Evolutionary conservation across 2,113 vertebrate species (phyloP).

Genomic region (Polypterus bichir): DNA sequence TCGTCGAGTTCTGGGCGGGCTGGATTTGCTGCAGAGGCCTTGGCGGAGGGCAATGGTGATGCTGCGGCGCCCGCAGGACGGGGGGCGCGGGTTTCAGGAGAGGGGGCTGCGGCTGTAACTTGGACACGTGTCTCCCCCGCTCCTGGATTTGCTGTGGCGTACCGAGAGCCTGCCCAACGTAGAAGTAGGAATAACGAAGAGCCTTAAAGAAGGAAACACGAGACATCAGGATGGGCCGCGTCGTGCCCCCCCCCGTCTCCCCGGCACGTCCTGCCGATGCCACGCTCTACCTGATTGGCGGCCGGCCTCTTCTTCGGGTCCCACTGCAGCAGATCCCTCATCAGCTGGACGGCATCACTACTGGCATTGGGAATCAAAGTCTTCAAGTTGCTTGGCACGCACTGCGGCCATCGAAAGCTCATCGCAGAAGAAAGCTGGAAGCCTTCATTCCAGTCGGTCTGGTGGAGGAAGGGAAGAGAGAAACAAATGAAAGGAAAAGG

Average conservation of each 20-base stretch:
- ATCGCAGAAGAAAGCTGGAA: constrained; percentile 58
- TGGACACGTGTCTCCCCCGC: constrained; percentile 41
- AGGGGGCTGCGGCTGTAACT: constrained; percentile 42
- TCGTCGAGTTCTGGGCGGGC: constrained; percentile 37
- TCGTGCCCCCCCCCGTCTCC: too few relatives aligned
- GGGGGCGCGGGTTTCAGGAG: constrained; percentile 64
- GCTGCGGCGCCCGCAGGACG: constrained; percentile 53
- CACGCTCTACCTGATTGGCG: constrained; percentile 49
- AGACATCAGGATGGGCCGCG: neutral
- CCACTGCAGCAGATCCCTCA: constrained; percentile 69
- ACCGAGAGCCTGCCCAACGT: constrained; percentile 66
- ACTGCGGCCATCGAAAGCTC: constrained; percentile 66
- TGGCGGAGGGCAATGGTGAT: constrained; percentile 49
- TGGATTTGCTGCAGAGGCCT: constrained; percentile 63
- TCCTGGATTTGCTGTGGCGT: constrained; percentile 58
- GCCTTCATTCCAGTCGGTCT: constrained; percentile 68
- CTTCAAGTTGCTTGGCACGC: constrained; percentile 60
- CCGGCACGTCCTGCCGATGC: neutral
- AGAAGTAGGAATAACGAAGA: constrained; percentile 77
- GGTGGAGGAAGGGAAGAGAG: constrained; percentile 25
- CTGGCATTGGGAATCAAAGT: constrained; percentile 60
- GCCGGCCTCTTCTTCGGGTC: constrained; percentile 65
- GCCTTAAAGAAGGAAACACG: constrained; percentile 46
- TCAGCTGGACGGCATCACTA: constrained; percentile 58
- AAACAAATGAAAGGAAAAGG: neutral